Evolutionary conservation across 1,140 invertebrate species (phyloP).

Genomic region (Maniola jurtina): DNA sequence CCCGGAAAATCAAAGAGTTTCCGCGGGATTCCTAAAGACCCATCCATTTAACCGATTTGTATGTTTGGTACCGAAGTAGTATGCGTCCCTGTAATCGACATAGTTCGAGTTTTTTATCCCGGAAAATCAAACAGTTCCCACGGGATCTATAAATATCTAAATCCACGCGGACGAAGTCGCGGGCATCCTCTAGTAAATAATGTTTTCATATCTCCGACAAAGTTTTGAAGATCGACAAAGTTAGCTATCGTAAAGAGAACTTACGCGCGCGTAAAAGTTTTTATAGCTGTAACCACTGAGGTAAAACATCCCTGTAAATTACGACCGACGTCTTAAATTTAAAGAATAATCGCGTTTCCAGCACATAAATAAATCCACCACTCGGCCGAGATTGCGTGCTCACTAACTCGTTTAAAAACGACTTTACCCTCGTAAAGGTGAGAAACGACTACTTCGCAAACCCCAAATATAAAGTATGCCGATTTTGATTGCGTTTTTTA

Average conservation of each 20-base stretch:
- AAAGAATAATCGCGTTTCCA: slow-evolving; percentile 49
- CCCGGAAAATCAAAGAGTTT: no score
- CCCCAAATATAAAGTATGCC: slow-evolving; percentile 42
- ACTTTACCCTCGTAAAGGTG: slow-evolving; percentile 62
- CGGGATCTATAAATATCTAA: no score
- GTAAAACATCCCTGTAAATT: slow-evolving; percentile 23
- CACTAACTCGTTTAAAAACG: slow-evolving; percentile 63
- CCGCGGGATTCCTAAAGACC: no score
- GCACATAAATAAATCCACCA: slow-evolving; percentile 58
- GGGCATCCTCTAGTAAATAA: no score
- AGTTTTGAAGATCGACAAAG: slow-evolving; percentile 2
- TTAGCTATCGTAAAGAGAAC: not conserved
- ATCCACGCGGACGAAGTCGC: no score
- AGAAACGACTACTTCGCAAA: slow-evolving; percentile 41
- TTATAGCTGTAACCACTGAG: slow-evolving; percentile 27
- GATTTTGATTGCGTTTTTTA: slow-evolving; percentile 42
- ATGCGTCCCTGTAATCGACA: no score
- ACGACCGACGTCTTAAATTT: slow-evolving; percentile 33
- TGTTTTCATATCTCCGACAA: not conserved
- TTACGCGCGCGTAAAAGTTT: slow-evolving; percentile 14
- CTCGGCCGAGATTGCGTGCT: slow-evolving; percentile 55
- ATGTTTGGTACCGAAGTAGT: no score
- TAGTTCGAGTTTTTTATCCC: no score
- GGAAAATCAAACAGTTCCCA: no score
- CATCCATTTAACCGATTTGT: no score